A percentile compares a stretch with the other conserved stretches of the same genome.
phyloP scores from a whole-genome alignment of 1,140 invertebrate species.

The Eufriesea mexicana region DNA sequence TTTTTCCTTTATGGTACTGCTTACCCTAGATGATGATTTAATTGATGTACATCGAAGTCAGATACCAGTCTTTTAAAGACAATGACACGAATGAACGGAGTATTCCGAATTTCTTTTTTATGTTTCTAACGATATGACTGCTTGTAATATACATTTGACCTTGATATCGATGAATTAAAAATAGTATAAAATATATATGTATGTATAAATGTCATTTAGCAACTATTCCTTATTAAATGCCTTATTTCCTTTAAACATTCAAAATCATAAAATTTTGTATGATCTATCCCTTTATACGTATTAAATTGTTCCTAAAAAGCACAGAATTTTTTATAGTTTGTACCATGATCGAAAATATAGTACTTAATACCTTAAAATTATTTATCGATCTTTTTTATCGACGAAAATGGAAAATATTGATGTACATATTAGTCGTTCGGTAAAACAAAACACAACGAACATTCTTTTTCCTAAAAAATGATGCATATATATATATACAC shows the following conservation, averaged over 20 bases:
- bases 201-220: slow-evolving; percentile 46
- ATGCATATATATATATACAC: neutral
- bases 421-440: slow-evolving; percentile 11
- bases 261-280: slow-evolving; percentile 20
- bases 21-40: slow-evolving; percentile 92
- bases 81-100: slow-evolving; percentile 66
- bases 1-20: slow-evolving; percentile 92
- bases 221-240: slow-evolving; percentile 47
- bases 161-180: slow-evolving; percentile 36
- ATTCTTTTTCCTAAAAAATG: slow-evolving; percentile 33
- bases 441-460: slow-evolving; percentile 37
- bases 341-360: slow-evolving; percentile 1
- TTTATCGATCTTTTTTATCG: slow-evolving; percentile 12
- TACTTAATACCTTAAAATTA: slow-evolving; percentile 29
- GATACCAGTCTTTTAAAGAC: slow-evolving; percentile 90
- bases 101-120: slow-evolving; percentile 35
- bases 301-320: slow-evolving; percentile 25
- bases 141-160: slow-evolving; percentile 38
- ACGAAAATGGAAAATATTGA: slow-evolving; percentile 29
- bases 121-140: slow-evolving; percentile 35
- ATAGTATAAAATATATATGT: slow-evolving; percentile 52
- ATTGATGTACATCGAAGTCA: slow-evolving; percentile 85
- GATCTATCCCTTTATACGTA: slow-evolving; percentile 17
- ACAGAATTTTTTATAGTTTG: slow-evolving; percentile 30
- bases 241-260: slow-evolving; percentile 19